phyloP scores from a whole-genome alignment of 2,797 vertebrate genomes.

The Parauchenoglanis punctatus region DNA sequence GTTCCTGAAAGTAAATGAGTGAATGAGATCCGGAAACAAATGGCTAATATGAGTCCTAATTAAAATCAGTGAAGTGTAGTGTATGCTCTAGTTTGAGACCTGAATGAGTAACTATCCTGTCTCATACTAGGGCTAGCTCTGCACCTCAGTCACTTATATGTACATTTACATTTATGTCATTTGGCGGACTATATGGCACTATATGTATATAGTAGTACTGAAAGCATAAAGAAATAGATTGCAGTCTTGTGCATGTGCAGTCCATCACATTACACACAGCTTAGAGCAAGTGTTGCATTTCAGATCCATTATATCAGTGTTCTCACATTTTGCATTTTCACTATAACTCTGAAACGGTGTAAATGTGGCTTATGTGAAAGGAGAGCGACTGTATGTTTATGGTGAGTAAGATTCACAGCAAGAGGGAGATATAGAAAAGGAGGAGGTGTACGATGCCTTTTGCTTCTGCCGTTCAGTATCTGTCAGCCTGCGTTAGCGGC shows the following conservation, averaged over 20 bases:
- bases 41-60: conserved; percentile 59
- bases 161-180: too few relatives aligned
- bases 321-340: conserved; percentile 8
- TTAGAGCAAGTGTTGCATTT: conserved; percentile 18
- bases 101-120: conserved; percentile 2
- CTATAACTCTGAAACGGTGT: conserved; percentile 23
- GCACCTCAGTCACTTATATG: neutral
- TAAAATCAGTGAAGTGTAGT: conserved; percentile 60
- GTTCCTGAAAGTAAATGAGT: neutral
- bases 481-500: conserved; percentile 64
- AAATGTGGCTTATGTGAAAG: conserved; percentile 7
- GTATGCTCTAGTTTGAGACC: conserved; percentile 18
- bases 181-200: too few relatives aligned
- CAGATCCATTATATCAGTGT: neutral
- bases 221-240: neutral
- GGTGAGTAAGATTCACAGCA: conserved; percentile 33
- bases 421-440: conserved; percentile 21
- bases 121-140: neutral
- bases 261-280: neutral
- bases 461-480: conserved; percentile 60
- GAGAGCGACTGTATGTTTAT: conserved; percentile 36
- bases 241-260: neutral
- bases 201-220: neutral
- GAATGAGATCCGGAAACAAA: conserved; percentile 57
- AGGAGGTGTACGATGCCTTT: conserved; percentile 44